These are phyloP conservation scores for Diachasma alloeum DNA, from an alignment of 1,140 invertebrate species.

Conservation along the genomic window DNA sequence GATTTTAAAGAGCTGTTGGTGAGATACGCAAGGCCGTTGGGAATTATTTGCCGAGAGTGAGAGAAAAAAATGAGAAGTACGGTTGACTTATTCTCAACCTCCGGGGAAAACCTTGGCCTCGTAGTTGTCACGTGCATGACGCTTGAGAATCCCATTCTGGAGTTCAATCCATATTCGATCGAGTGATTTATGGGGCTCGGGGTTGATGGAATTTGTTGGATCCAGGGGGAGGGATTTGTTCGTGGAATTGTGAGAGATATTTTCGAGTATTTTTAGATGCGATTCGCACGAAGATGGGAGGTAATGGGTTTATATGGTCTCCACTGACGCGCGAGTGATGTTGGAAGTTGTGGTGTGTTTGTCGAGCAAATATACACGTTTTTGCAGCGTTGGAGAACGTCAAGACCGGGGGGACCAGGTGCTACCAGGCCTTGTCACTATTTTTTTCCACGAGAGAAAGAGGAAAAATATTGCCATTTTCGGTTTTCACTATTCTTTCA, in stretches of 20 bases:
- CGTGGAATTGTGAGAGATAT: background rate
- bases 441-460: background rate
- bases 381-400: background rate
- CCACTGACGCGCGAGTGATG: background rate
- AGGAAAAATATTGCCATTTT: background rate
- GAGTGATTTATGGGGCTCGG: too few relatives aligned
- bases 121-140: background rate
- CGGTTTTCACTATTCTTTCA: background rate
- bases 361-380: background rate
- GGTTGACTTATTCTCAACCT: background rate
- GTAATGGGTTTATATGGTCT: background rate
- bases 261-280: background rate
- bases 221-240: background rate
- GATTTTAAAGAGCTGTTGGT: background rate
- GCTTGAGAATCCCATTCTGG: background rate
- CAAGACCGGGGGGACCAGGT: background rate
- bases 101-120: background rate
- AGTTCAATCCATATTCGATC: background rate
- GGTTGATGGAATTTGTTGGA: background rate
- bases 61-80: background rate
- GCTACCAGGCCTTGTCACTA: background rate
- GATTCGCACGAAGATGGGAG: background rate
- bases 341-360: background rate
- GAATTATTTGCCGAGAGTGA: background rate
- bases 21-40: background rate